Base-by-base conservation (phyloP, 2,797 vertebrate species). In the Hypotaenidia okinawae region DNA sequence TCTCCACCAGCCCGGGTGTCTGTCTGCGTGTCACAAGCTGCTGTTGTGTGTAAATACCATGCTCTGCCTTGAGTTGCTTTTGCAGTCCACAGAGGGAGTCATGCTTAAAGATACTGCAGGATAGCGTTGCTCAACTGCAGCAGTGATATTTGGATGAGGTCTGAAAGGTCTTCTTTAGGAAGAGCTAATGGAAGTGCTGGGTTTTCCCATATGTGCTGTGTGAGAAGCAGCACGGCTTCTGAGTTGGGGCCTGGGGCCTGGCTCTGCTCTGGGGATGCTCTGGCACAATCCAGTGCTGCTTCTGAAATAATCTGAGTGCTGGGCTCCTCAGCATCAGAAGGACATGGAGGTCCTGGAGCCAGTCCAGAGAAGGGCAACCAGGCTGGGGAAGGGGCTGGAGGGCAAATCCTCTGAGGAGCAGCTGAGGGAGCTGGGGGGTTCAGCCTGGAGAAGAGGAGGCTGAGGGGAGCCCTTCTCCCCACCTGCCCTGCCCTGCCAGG, bases 181-280 rank as follows among this genome's bases (percentile, higher is more conserved):
- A 78, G 84, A 80, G 15, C 13, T 28, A 59, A 18, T 49, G 45
- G 35, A 51, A 21, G 43, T 16, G 19, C 79, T 66, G 16, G 22
- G 72, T 64, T 74, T 28, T 33, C 70, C 30, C 23, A 5, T 6
- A 16, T 2, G 1, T 10, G 35, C 45, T 9, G 4, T 0, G 1
- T 13, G 72, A 93, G 58, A 49, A 58, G 70, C 3, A 2, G 15
- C 12, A 7, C 1, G 1, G 39, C 43, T 33, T 5, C 7, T 15
- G 54, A 10, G 10, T 33, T 0, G 5, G 45, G 52, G 15, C 5
- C 2, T 4, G 13, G 1, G 2, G 49, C 1, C 1, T 28, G 19
- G 25, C 14, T 45, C 25, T 18, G 41, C 33, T 55, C 49, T 13
- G 67, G 39, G 74, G 49, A 58, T 51, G 43, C 43, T 49, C 18